Percentiles rank a stretch among this genome's conserved stretches.
Evolutionary conservation across 2,888 invertebrate genomes (phyloP).

Genomic region (Tetranychus piercei): DNA sequence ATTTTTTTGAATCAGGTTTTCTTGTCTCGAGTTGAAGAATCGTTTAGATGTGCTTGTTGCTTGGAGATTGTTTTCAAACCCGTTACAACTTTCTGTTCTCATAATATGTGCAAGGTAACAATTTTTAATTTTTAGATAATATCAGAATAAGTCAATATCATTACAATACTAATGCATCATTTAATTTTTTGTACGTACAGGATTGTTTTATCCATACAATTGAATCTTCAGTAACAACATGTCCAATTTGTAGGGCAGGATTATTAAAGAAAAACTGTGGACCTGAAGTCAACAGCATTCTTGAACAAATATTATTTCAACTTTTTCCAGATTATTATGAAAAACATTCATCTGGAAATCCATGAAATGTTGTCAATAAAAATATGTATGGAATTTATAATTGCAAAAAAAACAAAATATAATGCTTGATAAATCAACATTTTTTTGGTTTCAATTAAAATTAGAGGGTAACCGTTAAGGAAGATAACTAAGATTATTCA

Average conservation of each 20-base stretch:
- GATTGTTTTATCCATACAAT: neutral
- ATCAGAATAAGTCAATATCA: neutral
- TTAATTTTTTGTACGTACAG: conserved; percentile 6
- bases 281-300: neutral
- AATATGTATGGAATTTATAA: too few relatives aligned
- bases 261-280: neutral
- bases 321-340: neutral
- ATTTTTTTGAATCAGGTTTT: neutral
- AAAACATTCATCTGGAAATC: neutral
- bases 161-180: neutral
- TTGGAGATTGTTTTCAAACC: neutral
- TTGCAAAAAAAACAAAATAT: too few relatives aligned
- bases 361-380: too few relatives aligned
- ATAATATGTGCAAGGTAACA: conserved; percentile 8
- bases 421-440: too few relatives aligned
- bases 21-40: conserved; percentile 17
- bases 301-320: neutral
- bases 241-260: conserved; percentile 8
- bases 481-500: too few relatives aligned
- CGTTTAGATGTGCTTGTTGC: conserved; percentile 1
- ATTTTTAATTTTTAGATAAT: neutral
- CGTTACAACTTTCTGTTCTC: neutral
- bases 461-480: too few relatives aligned
- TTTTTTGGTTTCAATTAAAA: too few relatives aligned
- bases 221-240: neutral